Base-by-base conservation (phyloP, 2,888 invertebrate genomes). In the Catotricha subobsoleta region DNA sequence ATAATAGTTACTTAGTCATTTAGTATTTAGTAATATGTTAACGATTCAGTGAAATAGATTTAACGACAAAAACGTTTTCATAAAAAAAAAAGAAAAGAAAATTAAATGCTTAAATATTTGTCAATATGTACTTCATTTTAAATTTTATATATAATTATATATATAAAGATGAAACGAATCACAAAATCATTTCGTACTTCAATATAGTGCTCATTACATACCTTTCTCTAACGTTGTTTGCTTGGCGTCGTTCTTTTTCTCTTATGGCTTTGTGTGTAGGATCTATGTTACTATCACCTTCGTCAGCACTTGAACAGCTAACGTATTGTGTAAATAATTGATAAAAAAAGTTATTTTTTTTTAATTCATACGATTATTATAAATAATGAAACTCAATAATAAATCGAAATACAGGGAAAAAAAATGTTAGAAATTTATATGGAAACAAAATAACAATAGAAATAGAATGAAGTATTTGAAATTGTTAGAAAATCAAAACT, bases 141-240 rank as follows among this genome's bases (percentile, higher is more conserved):
- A n/a, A n/a, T n/a, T n/a, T n/a, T n/a, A n/a, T n/a, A n/a, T n/a
- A n/a, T n/a, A n/a, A n/a, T n/a, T n/a, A n/a, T n/a, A n/a, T n/a
- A n/a, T n/a, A n/a, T n/a, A n/a, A n/a, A n/a, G n/a, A n/a, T n/a
- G n/a, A n/a, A n/a, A n/a, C n/a, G n/a, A n/a, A n/a, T n/a, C n/a
- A n/a, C n/a, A n/a, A n/a, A n/a, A n/a, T n/a, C n/a, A n/a, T n/a
- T n/a, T n/a, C n/a, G n/a, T n/a, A n/a, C n/a, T n/a, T n/a, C n/a
- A n/a, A n/a, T n/a, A n/a, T 28, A 27, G 19, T 34, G 40, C 33
- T 20, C 18, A 38, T 23, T 67, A 72, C 71, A 67, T 69, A 90
- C 90, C 90, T 82, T 76, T 92, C 92, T 56, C 95, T 71, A 52
- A 92, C 91, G 72, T 95, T 95, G 75, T 95, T 95, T 59, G 94